Percentiles rank a stretch among this genome's conserved stretches.
These are phyloP conservation scores for Brevimyrus niger DNA, from an alignment of 2,113 vertebrate species.

Conservation along the genomic window DNA sequence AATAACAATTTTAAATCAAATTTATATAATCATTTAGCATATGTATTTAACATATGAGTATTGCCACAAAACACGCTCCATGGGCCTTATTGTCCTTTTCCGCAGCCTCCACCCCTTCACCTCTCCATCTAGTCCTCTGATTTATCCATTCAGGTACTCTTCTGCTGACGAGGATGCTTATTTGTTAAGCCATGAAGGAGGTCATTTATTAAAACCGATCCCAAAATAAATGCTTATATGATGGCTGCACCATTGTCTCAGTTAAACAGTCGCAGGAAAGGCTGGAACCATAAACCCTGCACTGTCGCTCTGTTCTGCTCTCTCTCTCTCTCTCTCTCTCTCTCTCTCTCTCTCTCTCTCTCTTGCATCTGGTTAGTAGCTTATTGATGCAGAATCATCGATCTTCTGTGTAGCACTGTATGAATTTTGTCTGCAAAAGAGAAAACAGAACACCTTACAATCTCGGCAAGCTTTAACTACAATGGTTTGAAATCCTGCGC, in stretches of 20 bases:
- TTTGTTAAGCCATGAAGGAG: constrained; percentile 35
- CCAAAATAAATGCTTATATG: background rate
- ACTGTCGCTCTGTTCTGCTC: background rate
- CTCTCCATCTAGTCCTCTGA: constrained; percentile 32
- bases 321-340: background rate
- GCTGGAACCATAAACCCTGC: background rate
- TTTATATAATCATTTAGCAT: background rate
- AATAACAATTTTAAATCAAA: background rate
- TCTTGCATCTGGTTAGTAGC: background rate
- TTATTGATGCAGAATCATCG: background rate
- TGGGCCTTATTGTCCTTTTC: constrained; percentile 11
- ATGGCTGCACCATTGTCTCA: background rate
- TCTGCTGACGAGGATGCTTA: constrained; percentile 42
- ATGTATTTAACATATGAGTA: background rate
- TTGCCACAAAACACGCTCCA: background rate
- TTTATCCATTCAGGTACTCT: constrained; percentile 48
- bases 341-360: background rate
- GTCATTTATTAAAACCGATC: background rate
- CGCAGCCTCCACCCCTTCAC: background rate
- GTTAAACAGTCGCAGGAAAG: background rate
- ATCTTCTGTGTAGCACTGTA: background rate
- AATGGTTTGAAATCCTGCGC: background rate
- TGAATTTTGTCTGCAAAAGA: background rate
- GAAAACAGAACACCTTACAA: background rate
- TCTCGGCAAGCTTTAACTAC: background rate